Evolutionary conservation across 2,113 vertebrate species (phyloP).

Genomic region (Cololabis saira): DNA sequence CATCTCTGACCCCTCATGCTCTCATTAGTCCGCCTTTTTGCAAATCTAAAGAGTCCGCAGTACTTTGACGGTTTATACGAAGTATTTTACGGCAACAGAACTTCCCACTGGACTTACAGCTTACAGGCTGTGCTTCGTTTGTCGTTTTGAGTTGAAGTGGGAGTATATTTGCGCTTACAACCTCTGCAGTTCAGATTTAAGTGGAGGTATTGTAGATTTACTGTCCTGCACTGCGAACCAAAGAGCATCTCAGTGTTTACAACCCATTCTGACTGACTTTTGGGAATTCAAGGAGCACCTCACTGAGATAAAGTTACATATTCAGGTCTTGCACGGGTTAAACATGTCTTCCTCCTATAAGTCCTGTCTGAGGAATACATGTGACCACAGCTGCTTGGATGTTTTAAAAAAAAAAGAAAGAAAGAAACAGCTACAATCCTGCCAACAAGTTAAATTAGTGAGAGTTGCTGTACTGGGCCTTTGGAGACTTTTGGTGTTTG

Average conservation of each 20-base stretch:
- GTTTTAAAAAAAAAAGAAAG: slow-evolving; percentile 18
- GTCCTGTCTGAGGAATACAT: slow-evolving; percentile 47
- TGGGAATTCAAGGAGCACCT: slow-evolving; percentile 7
- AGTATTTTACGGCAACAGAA: background rate
- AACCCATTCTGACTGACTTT: background rate
- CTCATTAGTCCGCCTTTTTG: background rate
- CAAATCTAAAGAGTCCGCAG: slow-evolving; percentile 16
- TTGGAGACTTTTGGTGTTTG: background rate
- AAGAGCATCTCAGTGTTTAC: slow-evolving; percentile 10
- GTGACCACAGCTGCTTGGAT: slow-evolving; percentile 30
- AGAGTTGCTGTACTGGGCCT: background rate
- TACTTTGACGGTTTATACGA: background rate
- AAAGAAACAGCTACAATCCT: slow-evolving; percentile 19
- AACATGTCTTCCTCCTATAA: slow-evolving; percentile 26
- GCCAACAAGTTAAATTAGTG: slow-evolving; percentile 43
- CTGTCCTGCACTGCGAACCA: slow-evolving; percentile 1
- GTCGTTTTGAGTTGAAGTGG: slow-evolving; percentile 1
- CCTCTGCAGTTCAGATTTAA: slow-evolving; percentile 38
- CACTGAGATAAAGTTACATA: slow-evolving; percentile 23
- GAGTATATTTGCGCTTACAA: slow-evolving; percentile 17
- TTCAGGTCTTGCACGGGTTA: slow-evolving; percentile 41
- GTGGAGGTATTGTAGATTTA: slow-evolving; percentile 11
- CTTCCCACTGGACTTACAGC: background rate
- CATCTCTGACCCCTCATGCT: background rate
- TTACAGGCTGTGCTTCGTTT: slow-evolving; percentile 12